These are phyloP conservation scores for Sitta carolinensis DNA, from an alignment of 2,797 vertebrate genomes.

Conservation along the genomic window DNA sequence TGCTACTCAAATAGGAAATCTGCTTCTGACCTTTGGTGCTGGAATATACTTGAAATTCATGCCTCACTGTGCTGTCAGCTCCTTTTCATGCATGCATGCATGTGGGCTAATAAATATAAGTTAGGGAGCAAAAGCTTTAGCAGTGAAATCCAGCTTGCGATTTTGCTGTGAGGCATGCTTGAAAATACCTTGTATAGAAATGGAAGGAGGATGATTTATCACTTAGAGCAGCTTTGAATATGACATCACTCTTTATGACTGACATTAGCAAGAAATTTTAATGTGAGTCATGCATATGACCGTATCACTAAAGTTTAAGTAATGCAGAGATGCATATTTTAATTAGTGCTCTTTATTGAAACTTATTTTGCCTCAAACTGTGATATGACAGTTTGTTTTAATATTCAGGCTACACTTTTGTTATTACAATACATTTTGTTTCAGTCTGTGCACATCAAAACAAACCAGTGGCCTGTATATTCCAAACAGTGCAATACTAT, in stretches of 20 bases:
- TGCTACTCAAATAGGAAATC: slow-evolving; percentile 32
- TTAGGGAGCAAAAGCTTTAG: slow-evolving; percentile 18
- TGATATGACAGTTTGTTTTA: background rate
- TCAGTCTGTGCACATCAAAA: background rate
- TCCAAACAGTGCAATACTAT: background rate
- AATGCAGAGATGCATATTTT: background rate
- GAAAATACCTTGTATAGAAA: background rate
- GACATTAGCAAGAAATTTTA: background rate
- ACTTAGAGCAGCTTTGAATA: background rate
- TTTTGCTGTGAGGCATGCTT: background rate
- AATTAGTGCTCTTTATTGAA: background rate
- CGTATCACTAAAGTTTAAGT: background rate
- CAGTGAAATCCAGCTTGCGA: background rate
- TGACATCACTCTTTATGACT: background rate
- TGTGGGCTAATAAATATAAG: slow-evolving; percentile 31
- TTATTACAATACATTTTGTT: background rate
- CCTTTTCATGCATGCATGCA: slow-evolving; percentile 32
- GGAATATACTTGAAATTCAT: slow-evolving; percentile 58
- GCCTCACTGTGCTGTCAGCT: slow-evolving; percentile 47
- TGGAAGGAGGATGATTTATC: background rate
- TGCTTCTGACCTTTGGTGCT: slow-evolving; percentile 52
- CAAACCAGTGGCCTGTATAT: background rate
- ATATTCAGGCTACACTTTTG: background rate
- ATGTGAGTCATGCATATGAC: background rate
- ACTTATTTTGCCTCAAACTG: background rate